A percentile compares a stretch with the other conserved stretches of the same genome.
Evolutionary conservation across 2,888 invertebrate genomes (phyloP).

Genomic region (Trachelus troglodyta): DNA sequence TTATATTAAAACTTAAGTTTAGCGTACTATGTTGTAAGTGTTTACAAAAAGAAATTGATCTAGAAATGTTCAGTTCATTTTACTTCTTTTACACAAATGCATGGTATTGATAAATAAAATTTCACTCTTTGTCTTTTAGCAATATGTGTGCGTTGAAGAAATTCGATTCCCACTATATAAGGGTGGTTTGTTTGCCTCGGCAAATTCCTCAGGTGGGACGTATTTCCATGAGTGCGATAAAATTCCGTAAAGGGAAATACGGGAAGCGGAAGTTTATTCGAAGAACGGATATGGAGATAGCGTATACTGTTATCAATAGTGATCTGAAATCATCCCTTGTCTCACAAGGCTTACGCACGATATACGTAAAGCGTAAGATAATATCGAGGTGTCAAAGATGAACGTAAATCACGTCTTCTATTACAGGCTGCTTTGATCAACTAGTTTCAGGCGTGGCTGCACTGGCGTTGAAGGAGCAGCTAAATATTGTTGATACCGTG

Average conservation of each 20-base stretch:
- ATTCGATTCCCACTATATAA: background rate
- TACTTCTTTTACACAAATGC: background rate
- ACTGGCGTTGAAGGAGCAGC: background rate
- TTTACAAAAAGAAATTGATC: background rate
- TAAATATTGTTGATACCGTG: background rate
- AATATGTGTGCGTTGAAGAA: background rate
- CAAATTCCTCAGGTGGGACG: background rate
- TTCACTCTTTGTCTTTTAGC: background rate
- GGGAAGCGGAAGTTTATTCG: background rate
- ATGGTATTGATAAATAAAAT: background rate
- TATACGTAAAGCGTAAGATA: background rate
- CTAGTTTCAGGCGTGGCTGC: background rate
- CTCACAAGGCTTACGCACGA: background rate
- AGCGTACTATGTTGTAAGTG: background rate
- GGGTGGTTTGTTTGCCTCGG: background rate
- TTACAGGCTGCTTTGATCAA: background rate
- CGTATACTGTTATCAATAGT: background rate
- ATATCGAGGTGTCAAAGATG: background rate
- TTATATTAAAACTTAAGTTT: background rate
- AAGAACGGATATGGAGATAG: background rate
- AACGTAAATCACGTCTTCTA: background rate
- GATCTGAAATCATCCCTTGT: background rate
- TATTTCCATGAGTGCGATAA: background rate
- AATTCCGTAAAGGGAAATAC: background rate
- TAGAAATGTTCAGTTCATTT: background rate